These are phyloP conservation scores for Epinotia demarniana DNA, from an alignment of 2,888 invertebrate species.

Conservation along the genomic window DNA sequence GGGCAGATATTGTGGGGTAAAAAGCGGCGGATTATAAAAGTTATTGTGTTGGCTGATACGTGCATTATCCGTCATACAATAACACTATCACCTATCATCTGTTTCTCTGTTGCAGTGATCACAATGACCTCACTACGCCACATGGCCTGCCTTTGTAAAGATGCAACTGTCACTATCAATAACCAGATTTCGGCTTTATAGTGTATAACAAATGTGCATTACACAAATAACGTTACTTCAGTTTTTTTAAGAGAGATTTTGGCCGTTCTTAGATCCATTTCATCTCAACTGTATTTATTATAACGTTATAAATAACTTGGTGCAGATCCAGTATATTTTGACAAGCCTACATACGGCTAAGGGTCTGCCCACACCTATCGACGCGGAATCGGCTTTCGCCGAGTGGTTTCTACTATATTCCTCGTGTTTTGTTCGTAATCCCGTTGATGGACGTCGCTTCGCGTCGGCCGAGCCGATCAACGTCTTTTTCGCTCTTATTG, in stretches of 20 bases:
- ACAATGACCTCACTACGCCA: constrained; percentile 54
- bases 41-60: constrained; percentile 60
- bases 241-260: not conserved
- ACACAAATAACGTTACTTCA: constrained; percentile 9
- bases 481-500: too few species aligned
- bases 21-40: constrained; percentile 62
- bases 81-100: constrained; percentile 68
- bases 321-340: not conserved
- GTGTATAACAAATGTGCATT: not conserved
- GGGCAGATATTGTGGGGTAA: constrained; percentile 68
- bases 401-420: too few species aligned
- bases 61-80: constrained; percentile 65
- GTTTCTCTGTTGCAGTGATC: constrained; percentile 55
- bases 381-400: too few species aligned
- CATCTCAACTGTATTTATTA: not conserved
- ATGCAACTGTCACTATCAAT: constrained; percentile 46
- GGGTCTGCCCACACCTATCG: too few species aligned
- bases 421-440: too few species aligned
- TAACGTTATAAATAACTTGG: not conserved
- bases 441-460: too few species aligned
- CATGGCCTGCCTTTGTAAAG: constrained; percentile 49
- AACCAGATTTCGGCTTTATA: constrained; percentile 29
- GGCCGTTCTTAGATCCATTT: not conserved
- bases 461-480: too few species aligned
- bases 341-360: not conserved